Evolutionary conservation across 1,140 invertebrate genomes (phyloP), one percentile per base, ranked within the genome.

Genomic region (Nomia melanderi): DNA sequence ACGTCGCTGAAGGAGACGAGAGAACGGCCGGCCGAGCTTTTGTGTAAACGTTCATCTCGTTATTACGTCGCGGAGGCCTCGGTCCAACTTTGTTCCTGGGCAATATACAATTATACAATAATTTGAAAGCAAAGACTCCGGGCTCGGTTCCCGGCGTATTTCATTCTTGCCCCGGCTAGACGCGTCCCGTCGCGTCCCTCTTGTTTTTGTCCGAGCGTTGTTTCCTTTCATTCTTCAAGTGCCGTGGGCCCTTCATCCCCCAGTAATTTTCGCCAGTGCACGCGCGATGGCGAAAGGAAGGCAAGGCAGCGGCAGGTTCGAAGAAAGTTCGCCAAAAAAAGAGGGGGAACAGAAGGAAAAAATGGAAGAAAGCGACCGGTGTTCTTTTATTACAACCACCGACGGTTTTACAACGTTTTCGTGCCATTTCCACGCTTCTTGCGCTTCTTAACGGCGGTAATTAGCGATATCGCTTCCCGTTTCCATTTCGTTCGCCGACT

Each of bases 101-200:
- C 86, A 88, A 90, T 89, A 86, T 89, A 89, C 88, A 90, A 90
- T 90, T 90, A 89, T 87, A 85, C 78, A 86, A 90, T 90, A 90
- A 90, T 90, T 90, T 88, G 82, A 89, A 90, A 88, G 84, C 82
- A 85, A 88, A 85, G 78, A 66, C 79, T 60, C 53, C 25, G 57
- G 47, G 8, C 65, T 54, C 60, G 60, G 54, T 65, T 41, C 76
- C 76, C 65, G 65, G 41, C 67, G 76, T 87, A 84, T 87, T 86
- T 85, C 79, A 86, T 83, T 85, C 81, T 74, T 76, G 56, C 74
- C 64, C 65, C 69, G 65, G 44, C 29, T 70, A n/a, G 29, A 59
- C 77, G 23, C 23, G 17, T 56, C 31, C 53, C 54, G 56, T 29
- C 27, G 41, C 41, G 56, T 66, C 53, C 33, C 39, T 65, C 63